These are phyloP conservation scores for Lysandra bellargus DNA, from an alignment of 2,888 invertebrate genomes.

Conservation along the genomic window DNA sequence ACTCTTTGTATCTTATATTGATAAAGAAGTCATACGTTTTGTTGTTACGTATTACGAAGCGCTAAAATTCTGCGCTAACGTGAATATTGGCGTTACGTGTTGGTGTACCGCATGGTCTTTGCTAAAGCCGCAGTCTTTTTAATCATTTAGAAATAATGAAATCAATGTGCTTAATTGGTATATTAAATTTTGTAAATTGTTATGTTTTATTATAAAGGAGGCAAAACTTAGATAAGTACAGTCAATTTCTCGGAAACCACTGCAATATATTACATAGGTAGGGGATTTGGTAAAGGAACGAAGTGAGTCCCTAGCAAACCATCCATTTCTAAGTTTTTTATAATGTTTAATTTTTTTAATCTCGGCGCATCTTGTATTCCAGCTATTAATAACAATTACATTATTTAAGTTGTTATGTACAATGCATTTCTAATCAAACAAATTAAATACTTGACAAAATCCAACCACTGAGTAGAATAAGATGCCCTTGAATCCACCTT, in stretches of 20 bases:
- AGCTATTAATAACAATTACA: too few species aligned
- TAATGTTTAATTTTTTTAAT: too few species aligned
- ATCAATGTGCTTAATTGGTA: not conserved
- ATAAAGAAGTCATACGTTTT: conserved; percentile 8
- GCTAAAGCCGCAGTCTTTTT: not conserved
- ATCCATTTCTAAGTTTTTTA: too few species aligned
- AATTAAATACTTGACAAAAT: not conserved
- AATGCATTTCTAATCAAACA: not conserved
- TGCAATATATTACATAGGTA: too few species aligned
- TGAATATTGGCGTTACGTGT: not conserved
- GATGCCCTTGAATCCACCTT: not conserved
- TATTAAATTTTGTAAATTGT: too few species aligned
- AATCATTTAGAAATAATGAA: not conserved
- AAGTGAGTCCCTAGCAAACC: too few species aligned
- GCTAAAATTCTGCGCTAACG: not conserved
- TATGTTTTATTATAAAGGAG: too few species aligned
- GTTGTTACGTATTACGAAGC: not conserved
- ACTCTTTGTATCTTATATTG: conserved; percentile 24
- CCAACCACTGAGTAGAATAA: not conserved
- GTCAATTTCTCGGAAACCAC: too few species aligned
- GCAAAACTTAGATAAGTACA: too few species aligned
- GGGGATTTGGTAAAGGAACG: too few species aligned
- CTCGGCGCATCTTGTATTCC: too few species aligned
- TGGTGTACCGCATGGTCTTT: not conserved
- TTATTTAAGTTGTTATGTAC: too few species aligned